These are phyloP conservation scores for Phengaris arion DNA, from an alignment of 2,888 invertebrate species.

Conservation along the genomic window DNA sequence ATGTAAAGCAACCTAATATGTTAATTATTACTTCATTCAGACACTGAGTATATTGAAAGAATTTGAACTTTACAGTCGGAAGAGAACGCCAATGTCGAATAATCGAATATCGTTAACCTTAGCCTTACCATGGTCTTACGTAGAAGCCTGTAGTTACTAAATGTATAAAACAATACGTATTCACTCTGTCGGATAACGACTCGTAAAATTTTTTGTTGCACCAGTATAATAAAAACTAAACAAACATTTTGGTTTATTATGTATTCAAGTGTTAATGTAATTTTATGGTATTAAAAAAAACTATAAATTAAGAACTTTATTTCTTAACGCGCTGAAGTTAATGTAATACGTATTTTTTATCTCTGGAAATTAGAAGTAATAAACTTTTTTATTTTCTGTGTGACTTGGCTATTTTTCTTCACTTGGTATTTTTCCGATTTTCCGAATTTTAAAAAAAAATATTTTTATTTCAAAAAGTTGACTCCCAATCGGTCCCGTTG, in stretches of 20 bases:
- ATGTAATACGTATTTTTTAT: no score
- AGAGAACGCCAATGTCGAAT: not conserved
- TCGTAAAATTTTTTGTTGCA: not conserved
- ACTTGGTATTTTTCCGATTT: no score
- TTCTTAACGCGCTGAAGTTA: no score
- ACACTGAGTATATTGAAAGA: not conserved
- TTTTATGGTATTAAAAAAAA: not conserved
- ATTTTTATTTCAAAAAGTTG: no score
- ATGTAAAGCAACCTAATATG: no score
- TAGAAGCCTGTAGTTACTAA: not conserved
- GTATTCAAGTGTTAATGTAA: not conserved
- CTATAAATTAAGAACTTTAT: not conserved
- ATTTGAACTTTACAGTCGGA: not conserved
- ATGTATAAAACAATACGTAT: not conserved
- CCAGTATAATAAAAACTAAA: not conserved
- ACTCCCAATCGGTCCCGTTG: no score
- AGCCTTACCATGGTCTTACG: not conserved
- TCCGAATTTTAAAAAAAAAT: no score
- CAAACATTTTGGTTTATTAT: not conserved
- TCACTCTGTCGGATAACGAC: not conserved
- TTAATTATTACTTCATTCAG: no score
- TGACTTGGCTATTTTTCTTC: no score
- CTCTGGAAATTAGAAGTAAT: no score
- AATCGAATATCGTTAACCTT: not conserved
- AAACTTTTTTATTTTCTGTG: no score